Evolutionary conservation across 23 tunicate species (phyloP).

Genomic region (Botrylloides violaceus): DNA sequence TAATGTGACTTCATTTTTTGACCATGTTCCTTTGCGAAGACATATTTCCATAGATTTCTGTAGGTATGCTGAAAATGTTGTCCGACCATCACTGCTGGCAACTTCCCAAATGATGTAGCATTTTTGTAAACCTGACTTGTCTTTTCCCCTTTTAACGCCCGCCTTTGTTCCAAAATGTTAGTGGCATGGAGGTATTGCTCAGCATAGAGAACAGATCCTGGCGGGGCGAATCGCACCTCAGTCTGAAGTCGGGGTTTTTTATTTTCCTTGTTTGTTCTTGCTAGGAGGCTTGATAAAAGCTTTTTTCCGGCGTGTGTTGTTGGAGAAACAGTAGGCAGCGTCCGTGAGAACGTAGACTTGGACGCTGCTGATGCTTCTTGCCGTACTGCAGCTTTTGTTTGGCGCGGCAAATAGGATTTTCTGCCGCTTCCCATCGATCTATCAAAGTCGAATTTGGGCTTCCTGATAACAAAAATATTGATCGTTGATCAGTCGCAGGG

Average conservation of each 20-base stretch:
- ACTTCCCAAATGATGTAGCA: background rate
- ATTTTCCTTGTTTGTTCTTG: background rate
- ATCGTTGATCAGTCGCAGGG: too few relatives aligned
- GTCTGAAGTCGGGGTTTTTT: background rate
- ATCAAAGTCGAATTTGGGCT: too few relatives aligned
- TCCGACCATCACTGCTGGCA: slow-evolving; percentile 20
- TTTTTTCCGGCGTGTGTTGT: slow-evolving; percentile 23
- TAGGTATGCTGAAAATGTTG: slow-evolving; percentile 24
- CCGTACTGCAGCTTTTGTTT: too few relatives aligned
- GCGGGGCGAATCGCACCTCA: background rate
- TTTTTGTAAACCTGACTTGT: background rate
- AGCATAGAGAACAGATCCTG: background rate
- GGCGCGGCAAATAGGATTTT: too few relatives aligned
- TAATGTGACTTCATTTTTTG: slow-evolving; percentile 1
- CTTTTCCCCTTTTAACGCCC: background rate
- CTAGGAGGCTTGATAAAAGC: slow-evolving; percentile 1
- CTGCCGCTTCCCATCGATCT: too few relatives aligned
- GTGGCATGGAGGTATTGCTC: slow-evolving; percentile 4
- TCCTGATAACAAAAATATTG: too few relatives aligned
- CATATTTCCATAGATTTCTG: slow-evolving; percentile 20
- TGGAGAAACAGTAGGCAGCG: background rate
- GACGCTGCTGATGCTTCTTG: too few relatives aligned
- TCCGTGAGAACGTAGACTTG: slow-evolving; percentile 10
- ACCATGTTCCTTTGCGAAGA: background rate
- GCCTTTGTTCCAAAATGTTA: background rate